Evolutionary conservation across 2,797 vertebrate species (phyloP).

Genomic region (Discoglossus pictus): DNA sequence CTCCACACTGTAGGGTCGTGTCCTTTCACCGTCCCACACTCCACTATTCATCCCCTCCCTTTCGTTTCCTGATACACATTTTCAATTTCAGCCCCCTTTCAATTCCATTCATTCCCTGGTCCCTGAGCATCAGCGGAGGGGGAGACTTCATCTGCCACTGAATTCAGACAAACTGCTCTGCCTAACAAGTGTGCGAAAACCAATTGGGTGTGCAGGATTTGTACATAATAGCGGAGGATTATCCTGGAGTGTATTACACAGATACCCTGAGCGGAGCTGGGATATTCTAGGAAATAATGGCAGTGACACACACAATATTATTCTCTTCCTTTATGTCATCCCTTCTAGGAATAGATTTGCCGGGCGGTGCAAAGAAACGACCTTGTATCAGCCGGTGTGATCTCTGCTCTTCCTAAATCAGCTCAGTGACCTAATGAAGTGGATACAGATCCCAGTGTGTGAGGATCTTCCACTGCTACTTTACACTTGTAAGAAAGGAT

Average conservation of each 20-base stretch:
- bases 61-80: slow-evolving; percentile 35
- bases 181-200: slow-evolving; percentile 1
- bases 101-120: slow-evolving; percentile 34
- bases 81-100: slow-evolving; percentile 45
- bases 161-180: slow-evolving; percentile 10
- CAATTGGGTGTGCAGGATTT: slow-evolving; percentile 48
- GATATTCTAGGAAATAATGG: slow-evolving; percentile 33
- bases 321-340: slow-evolving; percentile 27
- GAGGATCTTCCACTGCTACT: not conserved
- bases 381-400: slow-evolving; percentile 4
- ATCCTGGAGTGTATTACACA: slow-evolving; percentile 44
- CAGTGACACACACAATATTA: slow-evolving; percentile 24
- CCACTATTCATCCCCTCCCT: slow-evolving; percentile 21
- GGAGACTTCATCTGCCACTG: slow-evolving; percentile 6
- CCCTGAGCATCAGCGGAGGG: slow-evolving; percentile 19
- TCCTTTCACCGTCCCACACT: slow-evolving; percentile 3
- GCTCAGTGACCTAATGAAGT: slow-evolving; percentile 31
- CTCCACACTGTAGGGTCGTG: slow-evolving; percentile 20
- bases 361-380: not conserved
- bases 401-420: slow-evolving; percentile 18
- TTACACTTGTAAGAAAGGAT: not conserved
- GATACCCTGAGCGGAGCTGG: slow-evolving; percentile 33
- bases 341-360: slow-evolving; percentile 15
- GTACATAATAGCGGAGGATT: slow-evolving; percentile 34
- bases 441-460: slow-evolving; percentile 16